Evolutionary conservation across 2,113 vertebrate species (phyloP).

Genomic region (Arothron firmamentum): DNA sequence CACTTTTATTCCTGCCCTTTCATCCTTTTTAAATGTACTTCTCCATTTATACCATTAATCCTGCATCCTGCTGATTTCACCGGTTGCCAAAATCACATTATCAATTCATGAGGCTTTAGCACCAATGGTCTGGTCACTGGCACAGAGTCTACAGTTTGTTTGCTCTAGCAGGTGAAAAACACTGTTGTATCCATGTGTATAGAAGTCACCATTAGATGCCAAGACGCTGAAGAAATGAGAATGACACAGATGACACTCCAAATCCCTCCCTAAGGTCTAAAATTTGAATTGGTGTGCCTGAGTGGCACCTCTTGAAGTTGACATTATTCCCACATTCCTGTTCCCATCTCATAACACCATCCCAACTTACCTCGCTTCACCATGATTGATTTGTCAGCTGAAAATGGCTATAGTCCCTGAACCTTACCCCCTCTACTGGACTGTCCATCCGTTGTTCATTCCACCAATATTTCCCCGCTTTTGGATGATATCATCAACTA

Average conservation of each 20-base stretch:
- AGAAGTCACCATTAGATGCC: constrained; percentile 26
- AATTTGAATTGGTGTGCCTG: constrained; percentile 58
- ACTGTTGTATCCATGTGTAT: constrained; percentile 15
- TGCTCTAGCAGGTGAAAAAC: constrained; percentile 40
- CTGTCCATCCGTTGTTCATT: constrained; percentile 22
- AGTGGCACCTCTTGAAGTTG: constrained; percentile 44
- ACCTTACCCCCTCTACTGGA: constrained; percentile 52
- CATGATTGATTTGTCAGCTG: constrained; percentile 62
- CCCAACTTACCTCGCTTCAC: constrained; percentile 34
- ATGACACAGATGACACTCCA: constrained; percentile 45
- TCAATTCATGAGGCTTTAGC: constrained; percentile 28
- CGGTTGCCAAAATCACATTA: constrained; percentile 53
- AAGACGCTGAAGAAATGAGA: constrained; percentile 34
- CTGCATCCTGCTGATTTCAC: constrained; percentile 58
- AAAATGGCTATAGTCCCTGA: constrained; percentile 65
- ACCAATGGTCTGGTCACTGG: constrained; percentile 34
- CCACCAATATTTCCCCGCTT: constrained; percentile 45
- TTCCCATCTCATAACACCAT: constrained; percentile 17
- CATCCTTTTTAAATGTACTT: constrained; percentile 46
- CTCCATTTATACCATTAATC: constrained; percentile 39
- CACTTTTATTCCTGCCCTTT: constrained; percentile 44
- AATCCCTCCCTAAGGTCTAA: constrained; percentile 41
- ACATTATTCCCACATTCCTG: constrained; percentile 22
- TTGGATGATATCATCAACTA: constrained; percentile 61
- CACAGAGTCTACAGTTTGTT: constrained; percentile 24